Conservation (phyloP, 2,113 vertebrate species). For the Pterocles burchelli region DNA sequence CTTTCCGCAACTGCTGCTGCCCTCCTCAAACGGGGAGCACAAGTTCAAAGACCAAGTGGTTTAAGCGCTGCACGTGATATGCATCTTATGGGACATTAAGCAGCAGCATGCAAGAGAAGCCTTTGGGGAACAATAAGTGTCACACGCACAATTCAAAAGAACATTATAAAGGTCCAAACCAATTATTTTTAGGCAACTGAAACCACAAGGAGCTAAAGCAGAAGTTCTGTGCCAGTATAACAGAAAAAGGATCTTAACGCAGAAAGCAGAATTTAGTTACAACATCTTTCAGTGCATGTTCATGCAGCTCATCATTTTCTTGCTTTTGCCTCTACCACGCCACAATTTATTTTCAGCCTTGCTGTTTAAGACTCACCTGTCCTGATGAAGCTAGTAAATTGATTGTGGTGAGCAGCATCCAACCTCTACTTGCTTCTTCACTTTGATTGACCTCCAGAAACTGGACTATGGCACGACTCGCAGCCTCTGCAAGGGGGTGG, state of each 20-base stretch:
- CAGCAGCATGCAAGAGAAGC: background rate
- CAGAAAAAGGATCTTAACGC: background rate
- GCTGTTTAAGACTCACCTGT: slow-evolving; percentile 83
- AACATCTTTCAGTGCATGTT: background rate
- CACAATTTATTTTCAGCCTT: background rate
- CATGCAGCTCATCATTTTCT: background rate
- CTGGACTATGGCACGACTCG: slow-evolving; percentile 97
- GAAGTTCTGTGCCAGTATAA: background rate
- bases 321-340: background rate
- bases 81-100: background rate
- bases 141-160: background rate
- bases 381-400: slow-evolving; percentile 97
- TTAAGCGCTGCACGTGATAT: background rate
- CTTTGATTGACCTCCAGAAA: slow-evolving; percentile 99
- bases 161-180: background rate
- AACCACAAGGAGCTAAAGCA: background rate
- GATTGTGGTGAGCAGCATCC: slow-evolving; percentile 99
- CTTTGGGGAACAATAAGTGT: background rate
- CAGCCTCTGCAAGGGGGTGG: slow-evolving; percentile 83
- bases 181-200: background rate
- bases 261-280: background rate
- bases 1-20: background rate
- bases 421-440: slow-evolving; percentile 96
- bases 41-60: background rate
- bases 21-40: background rate